Base-by-base conservation (phyloP, 1,140 invertebrate genomes). In the Euwallacea similis region DNA sequence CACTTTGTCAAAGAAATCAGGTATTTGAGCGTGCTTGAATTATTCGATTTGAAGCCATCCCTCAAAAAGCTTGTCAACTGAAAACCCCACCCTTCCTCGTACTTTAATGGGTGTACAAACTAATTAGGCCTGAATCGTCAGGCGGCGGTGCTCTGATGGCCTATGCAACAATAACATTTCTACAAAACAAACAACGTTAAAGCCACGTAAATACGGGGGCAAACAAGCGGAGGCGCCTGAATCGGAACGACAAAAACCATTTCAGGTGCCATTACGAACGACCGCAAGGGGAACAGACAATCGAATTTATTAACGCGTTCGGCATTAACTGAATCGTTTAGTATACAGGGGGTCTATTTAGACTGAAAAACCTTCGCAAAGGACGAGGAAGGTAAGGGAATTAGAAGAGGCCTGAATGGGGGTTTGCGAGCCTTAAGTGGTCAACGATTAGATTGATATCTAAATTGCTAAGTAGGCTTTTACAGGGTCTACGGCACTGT, bases 271-370 rank as follows among this genome's bases (percentile, higher is more conserved):
- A 21, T 58, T 58, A 58, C 21, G 21, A 58, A 58, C 21, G 55
- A 41, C 55, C 55, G 55, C 55, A 58, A 15, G 21, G 16, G 13
- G 55, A 58, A 58, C 55, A 58, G 59, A 61, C 59, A 61, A 61
- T 61, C 59, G 59, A 61, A 61, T 61, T 61, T 61, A 61, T 61
- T 61, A 61, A 61, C 59, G 59, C 59, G 59, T 15, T n/a, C 33
- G 9, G 21, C 42, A 61, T 61, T 61, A 61, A 43, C 11, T 61
- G n/a, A 43, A 61, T 61, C 59, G 59, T 43, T 61, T 58, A 21
- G 13, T 58, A 4, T 33, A 58, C 21, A 58, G 21, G 55, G 55
- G 10, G n/a, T 33, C n/a, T 33, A 58, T 58, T 58, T 58, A 21
- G 9, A 50, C 9, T 10, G 46, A 13, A 50, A 33, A 33, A 33